Conservation (phyloP, 2,888 invertebrate genomes). For the Morpho helenor region DNA sequence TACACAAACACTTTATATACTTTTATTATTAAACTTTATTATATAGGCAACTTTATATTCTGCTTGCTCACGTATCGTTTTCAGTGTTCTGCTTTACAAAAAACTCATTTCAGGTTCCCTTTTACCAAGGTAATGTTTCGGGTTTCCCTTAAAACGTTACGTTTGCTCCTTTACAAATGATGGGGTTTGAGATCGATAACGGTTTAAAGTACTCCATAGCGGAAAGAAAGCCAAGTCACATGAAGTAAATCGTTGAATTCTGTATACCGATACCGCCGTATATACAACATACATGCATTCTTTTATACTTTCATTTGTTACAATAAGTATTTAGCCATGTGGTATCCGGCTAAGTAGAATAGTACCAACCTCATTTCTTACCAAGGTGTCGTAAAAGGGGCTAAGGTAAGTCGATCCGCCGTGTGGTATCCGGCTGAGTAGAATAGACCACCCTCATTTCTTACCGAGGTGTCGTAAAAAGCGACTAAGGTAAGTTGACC, state of each 20-base stretch:
- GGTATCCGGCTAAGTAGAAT: no score
- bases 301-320: no score
- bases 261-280: no score
- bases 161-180: constrained; percentile 8
- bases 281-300: no score
- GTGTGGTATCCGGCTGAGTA: no score
- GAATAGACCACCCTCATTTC: no score
- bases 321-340: no score
- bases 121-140: constrained; percentile 8
- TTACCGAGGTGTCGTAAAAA: no score
- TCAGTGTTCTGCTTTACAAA: constrained; percentile 2
- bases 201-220: constrained; percentile 18
- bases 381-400: no score
- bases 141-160: constrained; percentile 12
- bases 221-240: constrained; percentile 12
- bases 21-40: not conserved
- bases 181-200: constrained; percentile 17
- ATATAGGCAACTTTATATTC: not conserved
- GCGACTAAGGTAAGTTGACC: no score
- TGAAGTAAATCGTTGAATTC: constrained; percentile 4
- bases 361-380: no score
- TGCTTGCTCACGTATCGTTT: not conserved
- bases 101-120: constrained; percentile 7
- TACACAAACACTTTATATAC: not conserved
- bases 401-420: no score